Evolutionary conservation across 1,140 invertebrate genomes (phyloP).

Genomic region (Procambarus clarkii): DNA sequence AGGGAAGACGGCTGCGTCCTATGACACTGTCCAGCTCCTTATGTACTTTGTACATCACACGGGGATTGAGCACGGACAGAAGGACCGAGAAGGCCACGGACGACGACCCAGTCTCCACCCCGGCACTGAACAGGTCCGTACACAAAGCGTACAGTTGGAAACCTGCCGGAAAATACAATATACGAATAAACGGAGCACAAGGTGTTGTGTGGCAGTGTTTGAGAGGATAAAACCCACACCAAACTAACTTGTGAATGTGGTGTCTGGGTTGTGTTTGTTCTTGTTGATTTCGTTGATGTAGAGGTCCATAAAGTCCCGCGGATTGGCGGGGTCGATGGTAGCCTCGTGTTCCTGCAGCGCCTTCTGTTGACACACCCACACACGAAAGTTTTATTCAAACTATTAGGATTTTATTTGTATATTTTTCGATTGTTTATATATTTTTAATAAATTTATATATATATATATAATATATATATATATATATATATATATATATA

Average conservation of each 20-base stretch:
- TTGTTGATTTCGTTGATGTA: conserved; percentile 75
- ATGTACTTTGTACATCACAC: conserved; percentile 87
- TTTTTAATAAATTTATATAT: too few species aligned
- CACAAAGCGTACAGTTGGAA: conserved; percentile 71
- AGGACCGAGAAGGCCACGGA: conserved; percentile 54
- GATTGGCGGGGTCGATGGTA: conserved; percentile 74
- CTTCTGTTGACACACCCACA: neutral
- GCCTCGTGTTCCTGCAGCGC: conserved; percentile 74
- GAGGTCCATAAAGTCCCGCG: conserved; percentile 76
- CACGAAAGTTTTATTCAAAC: too few species aligned
- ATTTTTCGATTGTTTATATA: too few species aligned
- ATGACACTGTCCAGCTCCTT: conserved; percentile 91
- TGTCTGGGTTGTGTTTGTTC: conserved; percentile 10
- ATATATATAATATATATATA: too few species aligned
- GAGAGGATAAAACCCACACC: neutral
- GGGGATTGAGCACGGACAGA: conserved; percentile 86
- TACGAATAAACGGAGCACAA: too few species aligned
- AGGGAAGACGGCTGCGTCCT: conserved; percentile 85
- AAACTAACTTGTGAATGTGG: conserved; percentile 62
- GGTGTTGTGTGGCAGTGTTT: neutral
- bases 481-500: too few species aligned
- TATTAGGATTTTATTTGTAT: too few species aligned
- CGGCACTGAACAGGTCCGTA: conserved; percentile 80
- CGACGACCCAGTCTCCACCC: conserved; percentile 73
- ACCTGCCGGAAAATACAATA: conserved; percentile 46